Percentiles rank a stretch among this genome's conserved stretches.
phyloP scores from a whole-genome alignment of 2,888 invertebrate species.

The Allolobophora icterica region DNA sequence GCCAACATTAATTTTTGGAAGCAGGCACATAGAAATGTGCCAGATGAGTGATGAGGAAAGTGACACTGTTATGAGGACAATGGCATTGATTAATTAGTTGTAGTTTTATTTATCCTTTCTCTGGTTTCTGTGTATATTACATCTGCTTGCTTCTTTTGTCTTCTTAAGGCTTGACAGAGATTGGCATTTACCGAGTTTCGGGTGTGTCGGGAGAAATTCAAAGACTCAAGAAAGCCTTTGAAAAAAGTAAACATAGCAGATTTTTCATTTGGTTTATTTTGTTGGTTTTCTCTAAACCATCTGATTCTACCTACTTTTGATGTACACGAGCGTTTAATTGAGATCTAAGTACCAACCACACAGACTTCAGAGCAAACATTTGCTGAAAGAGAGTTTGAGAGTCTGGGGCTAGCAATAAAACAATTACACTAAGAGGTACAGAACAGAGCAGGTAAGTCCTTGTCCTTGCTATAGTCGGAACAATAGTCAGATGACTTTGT shows the following conservation, averaged over 20 bases:
- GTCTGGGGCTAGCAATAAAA: too few species aligned
- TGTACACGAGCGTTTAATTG: neutral
- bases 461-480: too few species aligned
- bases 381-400: too few species aligned
- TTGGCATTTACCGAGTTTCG: slow-evolving; percentile 91
- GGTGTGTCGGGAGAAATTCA: slow-evolving; percentile 90
- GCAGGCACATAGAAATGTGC: neutral
- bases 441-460: too few species aligned
- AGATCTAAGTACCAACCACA: too few species aligned
- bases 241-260: slow-evolving; percentile 76
- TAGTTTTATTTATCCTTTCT: neutral
- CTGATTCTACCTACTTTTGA: too few species aligned
- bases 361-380: too few species aligned
- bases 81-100: neutral
- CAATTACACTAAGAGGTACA: too few species aligned
- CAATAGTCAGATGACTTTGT: too few species aligned
- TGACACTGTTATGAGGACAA: neutral
- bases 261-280: too few species aligned
- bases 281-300: too few species aligned
- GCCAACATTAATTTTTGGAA: too few species aligned
- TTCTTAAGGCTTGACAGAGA: slow-evolving; percentile 75
- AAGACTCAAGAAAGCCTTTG: slow-evolving; percentile 87
- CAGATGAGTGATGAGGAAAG: neutral
- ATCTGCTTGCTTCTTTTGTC: slow-evolving; percentile 40
- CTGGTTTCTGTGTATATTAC: slow-evolving; percentile 13